Evolutionary conservation across 1,140 invertebrate species (phyloP), one percentile per base, ranked within the genome.

Genomic region (Campoletis sonorensis): DNA sequence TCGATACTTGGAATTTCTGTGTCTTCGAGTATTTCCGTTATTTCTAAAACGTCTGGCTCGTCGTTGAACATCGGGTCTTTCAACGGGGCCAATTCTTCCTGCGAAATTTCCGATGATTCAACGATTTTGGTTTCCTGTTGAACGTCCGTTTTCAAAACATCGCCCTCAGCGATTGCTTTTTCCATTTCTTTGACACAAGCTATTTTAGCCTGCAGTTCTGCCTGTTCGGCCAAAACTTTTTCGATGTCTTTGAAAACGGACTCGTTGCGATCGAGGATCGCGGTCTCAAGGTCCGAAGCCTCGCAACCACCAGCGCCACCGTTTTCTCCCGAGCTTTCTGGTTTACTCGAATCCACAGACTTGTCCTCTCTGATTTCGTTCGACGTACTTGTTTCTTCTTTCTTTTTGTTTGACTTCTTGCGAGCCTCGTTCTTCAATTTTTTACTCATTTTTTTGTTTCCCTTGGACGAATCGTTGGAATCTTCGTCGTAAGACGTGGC

Each of bases 391-490:
- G 45, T 49, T 10, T 75, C 51, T 0, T 75, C 21, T 70, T 71
- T 81, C 58, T 21, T 67, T 18, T 67, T 13, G 21, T 78, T 75
- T 54, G 73, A 30, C 45, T 71, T 80, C 15, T 40, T 49, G 5
- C 40, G 58, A 21, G 64, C 58, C 15, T 76, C 79, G 61, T 80
- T 23, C 51, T 76, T 72, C 51, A 37, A 64, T 58, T 81, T 79
- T 40, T 54, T 82, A 13, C 18, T 79, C 30, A n/a, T 18, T 45
- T 70, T 71, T 68, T 82, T 79, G 37, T 84, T 81, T 4, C 49
- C 67, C 27, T 70, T 75, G 15, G 26, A 15, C 16, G 61, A 18
- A 11, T 83, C 79, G 11, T 70, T 58, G 15, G 49, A 15, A 61
- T 84, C 68, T 72, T 79, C 40, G 51, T 58, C 79, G 13, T 49